These are phyloP conservation scores for Poecilia wingei DNA, from an alignment of 2,797 vertebrate genomes.

Conservation along the genomic window DNA sequence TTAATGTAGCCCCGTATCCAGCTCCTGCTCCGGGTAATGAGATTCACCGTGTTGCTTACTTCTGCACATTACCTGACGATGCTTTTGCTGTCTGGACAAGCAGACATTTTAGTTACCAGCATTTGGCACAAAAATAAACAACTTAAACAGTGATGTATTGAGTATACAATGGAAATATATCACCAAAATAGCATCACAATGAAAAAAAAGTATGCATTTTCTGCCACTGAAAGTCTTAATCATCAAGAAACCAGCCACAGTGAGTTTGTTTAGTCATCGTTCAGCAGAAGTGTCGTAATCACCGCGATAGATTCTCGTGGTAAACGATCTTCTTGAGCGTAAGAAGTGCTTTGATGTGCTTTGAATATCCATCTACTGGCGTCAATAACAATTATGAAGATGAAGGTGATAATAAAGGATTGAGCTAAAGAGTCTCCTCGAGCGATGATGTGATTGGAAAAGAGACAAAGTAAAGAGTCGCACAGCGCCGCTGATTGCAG, in stretches of 20 bases:
- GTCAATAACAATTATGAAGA: constrained; percentile 59
- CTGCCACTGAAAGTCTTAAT: neutral
- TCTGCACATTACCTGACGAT: neutral
- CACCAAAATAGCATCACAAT: neutral
- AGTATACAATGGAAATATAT: neutral
- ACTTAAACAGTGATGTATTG: neutral
- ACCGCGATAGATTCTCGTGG: constrained; percentile 13
- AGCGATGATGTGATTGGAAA: constrained; percentile 51
- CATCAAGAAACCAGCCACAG: neutral
- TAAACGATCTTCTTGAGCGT: constrained; percentile 32
- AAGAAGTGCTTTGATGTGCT: constrained; percentile 28
- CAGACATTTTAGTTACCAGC: neutral
- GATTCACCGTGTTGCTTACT: neutral
- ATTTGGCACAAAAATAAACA: neutral
- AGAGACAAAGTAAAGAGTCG: constrained; percentile 56
- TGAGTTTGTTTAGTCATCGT: neutral
- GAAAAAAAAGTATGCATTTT: neutral
- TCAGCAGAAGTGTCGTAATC: constrained; percentile 3
- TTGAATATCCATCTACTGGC: constrained; percentile 62
- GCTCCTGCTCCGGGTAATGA: neutral
- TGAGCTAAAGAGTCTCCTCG: constrained; percentile 31
- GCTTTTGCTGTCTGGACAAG: neutral
- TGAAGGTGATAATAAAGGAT: constrained; percentile 57
- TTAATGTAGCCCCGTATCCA: neutral
- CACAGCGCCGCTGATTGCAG: constrained; percentile 56